These are phyloP conservation scores for Delphinus delphis DNA, from an alignment of 2,113 vertebrate species.

Conservation along the genomic window DNA sequence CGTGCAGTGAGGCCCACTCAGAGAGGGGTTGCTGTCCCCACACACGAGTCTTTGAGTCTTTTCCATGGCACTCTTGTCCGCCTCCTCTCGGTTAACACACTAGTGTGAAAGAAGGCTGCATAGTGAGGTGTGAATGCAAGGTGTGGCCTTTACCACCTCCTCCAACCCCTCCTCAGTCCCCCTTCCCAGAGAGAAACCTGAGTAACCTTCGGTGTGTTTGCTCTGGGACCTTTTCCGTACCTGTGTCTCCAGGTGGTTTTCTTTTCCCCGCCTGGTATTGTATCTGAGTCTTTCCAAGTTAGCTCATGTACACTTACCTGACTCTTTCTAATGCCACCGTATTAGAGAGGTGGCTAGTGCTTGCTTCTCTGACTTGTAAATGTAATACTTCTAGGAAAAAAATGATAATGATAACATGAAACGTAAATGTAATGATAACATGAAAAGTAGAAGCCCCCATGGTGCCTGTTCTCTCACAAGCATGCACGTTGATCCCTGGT, in stretches of 20 bases:
- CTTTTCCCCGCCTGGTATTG: background rate
- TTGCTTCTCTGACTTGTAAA: background rate
- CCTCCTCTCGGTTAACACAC: background rate
- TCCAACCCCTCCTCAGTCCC: no score
- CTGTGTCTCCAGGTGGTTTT: background rate
- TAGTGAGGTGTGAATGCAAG: background rate
- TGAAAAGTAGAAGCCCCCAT: background rate
- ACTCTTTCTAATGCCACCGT: background rate
- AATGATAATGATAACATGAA: background rate
- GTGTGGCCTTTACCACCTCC: background rate
- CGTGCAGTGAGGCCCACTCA: background rate
- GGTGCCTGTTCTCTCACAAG: background rate
- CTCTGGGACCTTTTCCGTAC: background rate
- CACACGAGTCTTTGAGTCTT: background rate
- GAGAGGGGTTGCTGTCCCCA: background rate
- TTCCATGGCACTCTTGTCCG: background rate
- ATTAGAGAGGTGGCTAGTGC: background rate
- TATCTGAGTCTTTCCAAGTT: background rate
- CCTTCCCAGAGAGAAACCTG: background rate
- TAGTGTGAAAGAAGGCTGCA: background rate
- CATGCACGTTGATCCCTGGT: background rate
- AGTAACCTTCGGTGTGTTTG: background rate
- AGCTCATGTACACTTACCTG: background rate
- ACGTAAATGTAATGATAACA: rapidly evolving
- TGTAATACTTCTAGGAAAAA: background rate